phyloP scores from a whole-genome alignment of 2,888 invertebrate species.

The Apomyelois bistriatella region DNA sequence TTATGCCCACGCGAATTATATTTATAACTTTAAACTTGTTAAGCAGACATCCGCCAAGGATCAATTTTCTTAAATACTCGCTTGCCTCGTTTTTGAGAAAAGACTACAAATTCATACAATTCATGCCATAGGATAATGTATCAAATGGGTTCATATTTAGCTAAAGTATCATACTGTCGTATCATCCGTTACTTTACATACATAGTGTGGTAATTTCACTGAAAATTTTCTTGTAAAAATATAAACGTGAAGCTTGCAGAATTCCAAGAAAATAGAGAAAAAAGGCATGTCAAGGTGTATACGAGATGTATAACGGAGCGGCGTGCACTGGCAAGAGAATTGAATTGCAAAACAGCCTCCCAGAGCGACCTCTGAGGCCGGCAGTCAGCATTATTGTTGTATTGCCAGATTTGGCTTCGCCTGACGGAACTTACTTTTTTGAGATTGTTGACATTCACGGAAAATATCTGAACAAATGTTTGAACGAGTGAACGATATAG shows the following conservation, averaged over 20 bases:
- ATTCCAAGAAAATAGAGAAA: not conserved
- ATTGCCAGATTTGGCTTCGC: constrained; percentile 2
- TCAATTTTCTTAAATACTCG: too few relatives aligned
- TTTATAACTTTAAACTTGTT: too few relatives aligned
- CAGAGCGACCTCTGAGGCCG: constrained; percentile 18
- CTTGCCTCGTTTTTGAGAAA: too few relatives aligned
- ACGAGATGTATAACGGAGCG: constrained; percentile 26
- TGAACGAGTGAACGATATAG: too few relatives aligned
- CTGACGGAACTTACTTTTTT: not conserved
- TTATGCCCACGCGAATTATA: too few relatives aligned
- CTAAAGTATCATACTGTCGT: too few relatives aligned
- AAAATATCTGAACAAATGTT: not conserved
- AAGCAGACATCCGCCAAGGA: too few relatives aligned
- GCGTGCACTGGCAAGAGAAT: constrained; percentile 36
- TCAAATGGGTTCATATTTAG: too few relatives aligned
- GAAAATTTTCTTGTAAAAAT: not conserved
- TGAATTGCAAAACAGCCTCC: constrained; percentile 53
- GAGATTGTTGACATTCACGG: not conserved
- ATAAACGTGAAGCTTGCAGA: not conserved
- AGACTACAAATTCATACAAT: too few relatives aligned
- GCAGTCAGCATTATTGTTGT: constrained; percentile 1
- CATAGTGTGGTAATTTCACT: too few relatives aligned
- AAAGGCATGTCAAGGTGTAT: constrained; percentile 5
- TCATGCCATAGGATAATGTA: too few relatives aligned
- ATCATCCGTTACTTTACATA: too few relatives aligned